A percentile compares a stretch with the other conserved stretches of the same genome.
Evolutionary conservation across 2,888 invertebrate species (phyloP).

Genomic region (Cryptocephalus primarius): DNA sequence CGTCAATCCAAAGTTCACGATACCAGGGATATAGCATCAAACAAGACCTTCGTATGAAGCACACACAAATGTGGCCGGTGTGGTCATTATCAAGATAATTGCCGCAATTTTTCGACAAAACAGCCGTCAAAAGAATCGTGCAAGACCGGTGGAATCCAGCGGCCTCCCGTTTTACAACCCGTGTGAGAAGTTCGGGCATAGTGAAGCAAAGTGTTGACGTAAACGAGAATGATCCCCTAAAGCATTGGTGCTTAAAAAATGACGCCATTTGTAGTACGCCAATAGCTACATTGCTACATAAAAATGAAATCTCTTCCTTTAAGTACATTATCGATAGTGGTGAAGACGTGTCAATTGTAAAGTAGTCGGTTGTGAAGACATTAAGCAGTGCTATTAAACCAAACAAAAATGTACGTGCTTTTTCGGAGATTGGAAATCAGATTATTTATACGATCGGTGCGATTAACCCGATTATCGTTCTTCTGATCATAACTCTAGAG

Average conservation of each 20-base stretch:
- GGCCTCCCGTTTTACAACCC: constrained; percentile 3
- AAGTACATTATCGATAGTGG: constrained; percentile 13
- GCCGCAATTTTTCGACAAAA: background rate
- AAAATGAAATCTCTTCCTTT: constrained; percentile 4
- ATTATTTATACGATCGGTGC: too few relatives aligned
- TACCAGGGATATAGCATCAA: background rate
- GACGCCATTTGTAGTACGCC: constrained; percentile 11
- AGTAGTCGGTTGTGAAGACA: constrained; percentile 5
- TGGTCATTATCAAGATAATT: background rate
- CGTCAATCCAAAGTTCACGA: background rate
- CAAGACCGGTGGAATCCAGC: background rate
- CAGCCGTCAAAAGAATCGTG: background rate
- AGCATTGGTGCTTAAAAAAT: constrained; percentile 4
- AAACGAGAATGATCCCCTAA: constrained; percentile 8
- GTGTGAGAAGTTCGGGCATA: constrained; percentile 13
- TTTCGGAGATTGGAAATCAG: constrained; percentile 6
- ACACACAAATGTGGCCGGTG: background rate
- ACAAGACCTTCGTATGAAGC: background rate
- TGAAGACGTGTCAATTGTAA: constrained; percentile 13
- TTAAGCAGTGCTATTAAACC: constrained; percentile 7
- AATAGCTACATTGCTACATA: constrained; percentile 10
- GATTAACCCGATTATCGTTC: constrained; percentile 7
- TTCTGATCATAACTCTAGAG: constrained; percentile 10
- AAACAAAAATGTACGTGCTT: constrained; percentile 3
- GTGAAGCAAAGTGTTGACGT: constrained; percentile 10